Evolutionary conservation across 2,888 invertebrate species (phyloP).

Genomic region (Piscicola geometra): DNA sequence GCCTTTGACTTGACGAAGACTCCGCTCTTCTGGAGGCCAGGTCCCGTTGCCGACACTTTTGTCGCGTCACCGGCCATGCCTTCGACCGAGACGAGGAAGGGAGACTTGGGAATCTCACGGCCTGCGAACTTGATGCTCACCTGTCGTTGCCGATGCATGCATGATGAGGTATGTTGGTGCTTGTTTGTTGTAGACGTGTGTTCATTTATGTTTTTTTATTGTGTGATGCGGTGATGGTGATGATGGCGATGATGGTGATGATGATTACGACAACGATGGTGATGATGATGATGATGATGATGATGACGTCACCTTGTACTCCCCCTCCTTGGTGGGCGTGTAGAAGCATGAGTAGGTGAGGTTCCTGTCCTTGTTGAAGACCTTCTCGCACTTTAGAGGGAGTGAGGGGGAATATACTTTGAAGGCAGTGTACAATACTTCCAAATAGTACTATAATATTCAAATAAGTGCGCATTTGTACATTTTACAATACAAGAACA

Average conservation of each 20-base stretch:
- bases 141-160: slow-evolving; percentile 71
- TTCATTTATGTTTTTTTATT: too few species aligned
- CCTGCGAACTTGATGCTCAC: slow-evolving; percentile 70
- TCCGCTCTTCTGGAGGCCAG: slow-evolving; percentile 73
- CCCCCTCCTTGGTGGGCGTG: slow-evolving; percentile 68
- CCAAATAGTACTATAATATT: too few species aligned
- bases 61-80: slow-evolving; percentile 73
- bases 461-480: too few species aligned
- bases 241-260: too few species aligned
- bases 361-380: slow-evolving; percentile 77
- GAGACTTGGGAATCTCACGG: slow-evolving; percentile 76
- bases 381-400: slow-evolving; percentile 73
- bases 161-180: too few species aligned
- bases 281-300: too few species aligned
- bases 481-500: too few species aligned
- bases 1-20: slow-evolving; percentile 70
- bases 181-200: too few species aligned
- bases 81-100: slow-evolving; percentile 70
- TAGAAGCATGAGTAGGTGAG: slow-evolving; percentile 76
- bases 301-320: slow-evolving; percentile 3
- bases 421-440: too few species aligned
- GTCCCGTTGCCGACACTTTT: slow-evolving; percentile 75
- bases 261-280: too few species aligned
- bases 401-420: too few species aligned
- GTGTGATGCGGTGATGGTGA: too few species aligned